Base-by-base conservation (phyloP, 2,888 invertebrate genomes). In the Meiosimyza platycephala region DNA sequence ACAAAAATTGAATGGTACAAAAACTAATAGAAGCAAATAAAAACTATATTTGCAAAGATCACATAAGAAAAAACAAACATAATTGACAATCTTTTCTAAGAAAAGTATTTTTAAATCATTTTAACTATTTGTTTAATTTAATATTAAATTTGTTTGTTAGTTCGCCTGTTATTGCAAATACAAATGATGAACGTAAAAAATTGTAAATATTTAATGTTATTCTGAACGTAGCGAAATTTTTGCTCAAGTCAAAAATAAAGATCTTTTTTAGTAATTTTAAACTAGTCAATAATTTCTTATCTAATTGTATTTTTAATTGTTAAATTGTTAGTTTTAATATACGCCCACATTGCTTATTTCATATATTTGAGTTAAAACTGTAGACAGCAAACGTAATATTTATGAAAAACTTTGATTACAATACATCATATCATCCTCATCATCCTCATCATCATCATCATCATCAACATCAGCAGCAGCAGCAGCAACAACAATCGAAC, bases 371-470 rank as follows among this genome's bases (percentile, higher is more conserved):
- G 62, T 22, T 48, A 33, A 62, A n/a, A 50, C n/a, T 28, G 28
- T 28, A 15, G 12, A 50, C 40, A 59, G 16, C 2, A 55, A 67
- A 33, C 28, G 7, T 28, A 51, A 57, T 5, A 48, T 51, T 47
- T 76, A 77, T 77, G 76, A 77, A 77, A 77, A 76, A 77, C 71
- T 74, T 77, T 65, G 76, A 77, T 74, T 62, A 72, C 68, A 77
- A 76, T 74, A 72, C 72, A 60, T 40, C 40, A 40, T 77, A 74
- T 67, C 75, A 76, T 74, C 76, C 76, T 62, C 74, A 73, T 52
- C 72, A 72, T 48, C 47, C 67, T 54, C 22, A 73, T 1, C 6
- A 76, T 51, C 33, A 28, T 22, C 67, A 75, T 47, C 73, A 64
- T 5, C 65, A 71, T 1, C 72, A 67, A 5, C 70, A 59, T 15